Conservation (phyloP, 1,140 invertebrate genomes). For the Macrobrachium rosenbergii region DNA sequence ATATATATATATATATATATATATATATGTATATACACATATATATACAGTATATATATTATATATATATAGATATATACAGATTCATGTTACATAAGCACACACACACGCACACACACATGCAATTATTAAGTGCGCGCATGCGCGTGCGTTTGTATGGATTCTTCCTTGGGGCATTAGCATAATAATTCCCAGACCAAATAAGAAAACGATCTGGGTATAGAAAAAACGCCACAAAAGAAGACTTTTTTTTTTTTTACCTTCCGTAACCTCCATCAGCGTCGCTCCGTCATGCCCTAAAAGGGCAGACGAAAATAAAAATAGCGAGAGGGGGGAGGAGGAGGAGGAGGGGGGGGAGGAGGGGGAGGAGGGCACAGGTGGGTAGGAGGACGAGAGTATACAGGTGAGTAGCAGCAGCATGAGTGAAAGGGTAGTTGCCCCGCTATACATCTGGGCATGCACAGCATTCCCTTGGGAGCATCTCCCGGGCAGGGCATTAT, state of each 20-base stretch:
- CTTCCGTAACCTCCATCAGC: too few relatives aligned
- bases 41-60: neutral
- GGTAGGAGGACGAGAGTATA: neutral
- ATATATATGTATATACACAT: neutral
- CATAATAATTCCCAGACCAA: too few relatives aligned
- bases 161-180: neutral
- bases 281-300: too few relatives aligned
- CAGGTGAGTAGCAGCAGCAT: constrained; percentile 4
- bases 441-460: constrained; percentile 44
- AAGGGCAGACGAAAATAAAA: too few relatives aligned
- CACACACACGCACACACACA: neutral
- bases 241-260: neutral
- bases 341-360: neutral
- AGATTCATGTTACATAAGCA: neutral
- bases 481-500: constrained; percentile 51
- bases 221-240: neutral
- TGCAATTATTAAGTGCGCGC: neutral
- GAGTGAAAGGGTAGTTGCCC: neutral
- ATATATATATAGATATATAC: neutral
- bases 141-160: neutral
- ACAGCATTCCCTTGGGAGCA: constrained; percentile 34
- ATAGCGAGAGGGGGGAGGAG: too few relatives aligned
- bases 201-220: too few relatives aligned
- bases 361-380: neutral
- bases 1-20: neutral